These are phyloP conservation scores for Pyxicephalus adspersus DNA, from an alignment of 2,113 vertebrate species.

Conservation along the genomic window DNA sequence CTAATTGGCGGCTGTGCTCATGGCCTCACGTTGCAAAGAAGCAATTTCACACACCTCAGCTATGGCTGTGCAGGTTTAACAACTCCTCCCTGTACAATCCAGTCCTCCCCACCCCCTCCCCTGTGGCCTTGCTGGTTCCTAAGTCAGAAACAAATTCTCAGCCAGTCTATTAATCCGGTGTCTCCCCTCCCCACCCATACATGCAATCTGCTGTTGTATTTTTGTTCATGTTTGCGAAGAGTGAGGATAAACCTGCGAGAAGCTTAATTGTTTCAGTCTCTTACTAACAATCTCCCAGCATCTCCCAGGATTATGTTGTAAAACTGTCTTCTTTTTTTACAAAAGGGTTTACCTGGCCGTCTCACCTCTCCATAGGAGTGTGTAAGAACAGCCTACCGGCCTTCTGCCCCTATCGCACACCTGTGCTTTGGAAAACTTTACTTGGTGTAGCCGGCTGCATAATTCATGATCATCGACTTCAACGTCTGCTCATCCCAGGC, in stretches of 20 bases:
- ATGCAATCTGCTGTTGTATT: conserved; percentile 43
- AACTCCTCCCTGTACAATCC: conserved; percentile 36
- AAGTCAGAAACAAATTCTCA: conserved; percentile 51
- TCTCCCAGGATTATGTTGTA: conserved; percentile 11
- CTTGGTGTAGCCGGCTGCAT: not conserved
- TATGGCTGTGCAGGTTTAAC: conserved; percentile 33
- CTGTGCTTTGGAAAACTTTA: conserved; percentile 24
- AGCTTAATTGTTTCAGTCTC: conserved; percentile 16
- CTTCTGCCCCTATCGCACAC: not conserved
- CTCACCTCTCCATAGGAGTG: conserved; percentile 14
- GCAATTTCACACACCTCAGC: conserved; percentile 42
- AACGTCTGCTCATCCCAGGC: not conserved
- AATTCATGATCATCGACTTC: not conserved
- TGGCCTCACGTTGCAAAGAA: conserved; percentile 38
- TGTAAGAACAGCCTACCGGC: not conserved
- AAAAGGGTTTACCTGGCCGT: conserved; percentile 34
- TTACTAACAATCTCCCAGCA: conserved; percentile 11
- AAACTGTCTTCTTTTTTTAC: not conserved
- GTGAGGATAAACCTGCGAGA: conserved; percentile 38
- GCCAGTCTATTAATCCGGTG: conserved; percentile 43
- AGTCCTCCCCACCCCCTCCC: conserved; percentile 8
- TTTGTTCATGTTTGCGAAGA: conserved; percentile 44
- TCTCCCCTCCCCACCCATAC: conserved; percentile 51
- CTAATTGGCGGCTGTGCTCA: not conserved
- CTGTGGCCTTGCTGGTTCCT: conserved; percentile 37